phyloP scores from a whole-genome alignment of 1,140 invertebrate species.

The Monomorium pharaonis region DNA sequence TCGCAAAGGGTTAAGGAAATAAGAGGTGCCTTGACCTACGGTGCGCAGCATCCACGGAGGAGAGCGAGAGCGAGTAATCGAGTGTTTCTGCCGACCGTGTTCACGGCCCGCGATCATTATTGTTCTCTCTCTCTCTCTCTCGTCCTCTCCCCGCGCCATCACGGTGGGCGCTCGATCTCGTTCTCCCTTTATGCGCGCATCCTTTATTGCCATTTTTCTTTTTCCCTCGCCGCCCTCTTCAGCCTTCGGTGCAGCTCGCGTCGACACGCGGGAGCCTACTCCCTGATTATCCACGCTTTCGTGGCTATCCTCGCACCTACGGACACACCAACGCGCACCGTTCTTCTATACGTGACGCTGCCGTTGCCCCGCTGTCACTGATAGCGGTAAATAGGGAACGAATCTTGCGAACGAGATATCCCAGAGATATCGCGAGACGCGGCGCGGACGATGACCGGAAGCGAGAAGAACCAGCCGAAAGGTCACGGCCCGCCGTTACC shows the following conservation, averaged over 20 bases:
- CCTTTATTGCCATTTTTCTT: not conserved
- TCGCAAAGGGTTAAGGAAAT: constrained; percentile 48
- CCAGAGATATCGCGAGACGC: not conserved
- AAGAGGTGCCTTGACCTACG: constrained; percentile 59
- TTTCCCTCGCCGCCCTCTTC: not conserved
- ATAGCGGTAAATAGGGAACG: constrained; percentile 50
- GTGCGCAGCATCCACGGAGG: constrained; percentile 8
- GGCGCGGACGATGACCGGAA: constrained; percentile 57
- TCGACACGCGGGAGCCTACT: constrained; percentile 41
- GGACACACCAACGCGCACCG: not conserved
- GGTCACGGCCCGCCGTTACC: constrained; percentile 32
- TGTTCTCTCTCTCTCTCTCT: not conserved
- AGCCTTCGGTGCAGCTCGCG: not conserved
- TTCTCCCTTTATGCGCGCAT: not conserved
- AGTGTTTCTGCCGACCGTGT: constrained; percentile 35
- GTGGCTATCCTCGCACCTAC: constrained; percentile 61
- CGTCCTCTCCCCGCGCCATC: not conserved
- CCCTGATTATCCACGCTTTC: constrained; percentile 67
- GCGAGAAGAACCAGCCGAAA: constrained; percentile 51
- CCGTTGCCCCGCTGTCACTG: not conserved
- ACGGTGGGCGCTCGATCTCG: constrained; percentile 14
- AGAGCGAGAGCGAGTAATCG: constrained; percentile 27
- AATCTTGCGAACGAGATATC: constrained; percentile 16
- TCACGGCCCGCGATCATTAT: constrained; percentile 36
- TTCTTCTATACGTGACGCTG: constrained; percentile 17